Base-by-base conservation (phyloP, 2,113 vertebrate genomes). In the Pundamilia nyererei region DNA sequence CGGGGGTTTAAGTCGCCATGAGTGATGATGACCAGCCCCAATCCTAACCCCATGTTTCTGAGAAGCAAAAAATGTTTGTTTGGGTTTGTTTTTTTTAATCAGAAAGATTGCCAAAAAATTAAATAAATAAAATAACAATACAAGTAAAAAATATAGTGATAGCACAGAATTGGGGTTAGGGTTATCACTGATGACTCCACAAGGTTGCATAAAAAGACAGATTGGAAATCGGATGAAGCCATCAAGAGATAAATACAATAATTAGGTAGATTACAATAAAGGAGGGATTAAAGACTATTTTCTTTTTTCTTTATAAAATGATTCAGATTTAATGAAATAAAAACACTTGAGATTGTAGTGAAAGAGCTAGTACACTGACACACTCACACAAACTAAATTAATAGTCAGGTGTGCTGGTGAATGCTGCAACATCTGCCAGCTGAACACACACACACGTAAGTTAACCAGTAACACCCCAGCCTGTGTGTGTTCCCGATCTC, bases 391-490 rank as follows among this genome's bases (percentile, higher is more conserved):
- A 24, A n/a, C 6, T 17, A 75, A 35, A 83, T 19, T 40, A 81
- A 70, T 35, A 77, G 24, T 42, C 79, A 83, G 84, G 82, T 88
- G 83, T 88, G 85, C 83, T 77, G 58, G 62, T 83, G 86, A 80
- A 65, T 29, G 17, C 42, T 75, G 62, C 45, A 88, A 89, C 84
- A 90, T 85, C 87, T 92, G 91, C 40, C 56, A 24, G 10, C 38
- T 77, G 29, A n/a, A 6, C 79, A 84, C 81, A 80, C 81, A 49
- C 49, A 45, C 86, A 40, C 49, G 19, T 33, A 79, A 19, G 83
- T 88, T 87, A 88, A 88, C 58, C 38, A 86, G 86, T 88, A 89
- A 90, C 88, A 82, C 9, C 2, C 6, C 82, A 75, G 79, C 42
- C 2, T 49, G 51, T 60, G 45, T 42, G 6, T 58, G 70, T 80